phyloP scores from a whole-genome alignment of 2,888 invertebrate genomes.

The Limnephilus lunatus region DNA sequence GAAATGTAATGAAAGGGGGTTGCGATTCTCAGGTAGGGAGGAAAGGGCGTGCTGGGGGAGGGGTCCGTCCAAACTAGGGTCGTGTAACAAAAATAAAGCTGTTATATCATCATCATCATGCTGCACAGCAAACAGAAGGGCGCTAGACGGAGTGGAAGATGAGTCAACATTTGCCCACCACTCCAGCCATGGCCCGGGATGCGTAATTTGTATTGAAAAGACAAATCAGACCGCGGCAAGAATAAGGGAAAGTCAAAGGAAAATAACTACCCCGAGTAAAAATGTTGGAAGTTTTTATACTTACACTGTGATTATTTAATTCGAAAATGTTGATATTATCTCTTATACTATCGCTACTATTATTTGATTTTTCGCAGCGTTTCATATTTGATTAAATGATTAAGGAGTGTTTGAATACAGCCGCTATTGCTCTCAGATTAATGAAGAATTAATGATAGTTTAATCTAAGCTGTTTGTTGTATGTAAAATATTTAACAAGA shows the following conservation, averaged over 20 bases:
- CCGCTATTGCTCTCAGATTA: neutral
- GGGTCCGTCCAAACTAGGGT: neutral
- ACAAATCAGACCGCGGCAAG: constrained; percentile 3
- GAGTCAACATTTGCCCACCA: constrained; percentile 71
- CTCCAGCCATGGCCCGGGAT: constrained; percentile 67
- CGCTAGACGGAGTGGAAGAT: constrained; percentile 62
- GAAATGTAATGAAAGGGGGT: constrained; percentile 6
- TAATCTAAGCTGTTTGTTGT: neutral
- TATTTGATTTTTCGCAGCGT: neutral
- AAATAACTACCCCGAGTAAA: neutral
- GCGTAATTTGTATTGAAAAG: constrained; percentile 55
- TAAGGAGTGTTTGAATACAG: neutral
- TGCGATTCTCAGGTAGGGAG: neutral
- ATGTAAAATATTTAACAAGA: neutral
- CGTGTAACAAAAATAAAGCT: constrained; percentile 59
- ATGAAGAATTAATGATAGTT: neutral
- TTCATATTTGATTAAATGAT: neutral
- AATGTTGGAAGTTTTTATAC: neutral
- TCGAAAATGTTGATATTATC: neutral
- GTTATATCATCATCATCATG: constrained; percentile 59
- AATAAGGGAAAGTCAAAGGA: neutral
- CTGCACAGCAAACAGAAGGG: constrained; percentile 68
- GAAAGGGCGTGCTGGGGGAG: neutral
- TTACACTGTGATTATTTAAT: neutral
- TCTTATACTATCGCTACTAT: neutral